Conservation (phyloP, 2,797 vertebrate genomes). For the Rhinoraja longicauda region DNA sequence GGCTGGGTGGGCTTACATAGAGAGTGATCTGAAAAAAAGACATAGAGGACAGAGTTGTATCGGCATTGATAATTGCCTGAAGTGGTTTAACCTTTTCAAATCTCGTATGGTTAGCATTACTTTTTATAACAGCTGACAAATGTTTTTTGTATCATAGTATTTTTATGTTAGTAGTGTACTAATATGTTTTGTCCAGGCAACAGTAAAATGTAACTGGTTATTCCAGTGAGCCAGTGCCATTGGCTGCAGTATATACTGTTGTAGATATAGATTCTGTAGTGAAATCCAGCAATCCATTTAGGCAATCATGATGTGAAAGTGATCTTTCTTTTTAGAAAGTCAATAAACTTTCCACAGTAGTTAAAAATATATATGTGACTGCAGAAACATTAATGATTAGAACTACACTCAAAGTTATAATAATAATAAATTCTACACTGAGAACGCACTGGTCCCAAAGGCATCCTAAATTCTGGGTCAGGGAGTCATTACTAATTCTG, state of each 20-base stretch:
- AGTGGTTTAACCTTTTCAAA: not conserved
- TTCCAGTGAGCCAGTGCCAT: not conserved
- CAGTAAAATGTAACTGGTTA: not conserved
- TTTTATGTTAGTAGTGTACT: not conserved
- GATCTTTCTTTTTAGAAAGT: not conserved
- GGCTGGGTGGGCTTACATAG: not conserved
- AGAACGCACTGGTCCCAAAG: not conserved
- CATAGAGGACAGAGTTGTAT: not conserved
- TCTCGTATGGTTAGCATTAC: not conserved
- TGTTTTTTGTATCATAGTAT: not conserved
- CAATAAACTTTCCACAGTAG: not conserved
- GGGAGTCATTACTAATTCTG: not conserved
- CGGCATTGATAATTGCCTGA: not conserved
- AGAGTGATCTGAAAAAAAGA: not conserved
- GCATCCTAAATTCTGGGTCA: not conserved
- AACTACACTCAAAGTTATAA: not conserved
- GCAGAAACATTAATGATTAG: not conserved
- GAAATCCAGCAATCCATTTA: not conserved
- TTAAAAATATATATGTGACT: not conserved
- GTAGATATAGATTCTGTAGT: not conserved
- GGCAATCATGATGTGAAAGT: not conserved
- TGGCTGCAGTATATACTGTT: not conserved
- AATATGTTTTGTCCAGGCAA: too few species aligned
- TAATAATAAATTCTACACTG: not conserved
- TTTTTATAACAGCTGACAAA: constrained; percentile 1